These are phyloP conservation scores for Alexandromys fortis DNA, from an alignment of 2,113 vertebrate species.

Conservation along the genomic window DNA sequence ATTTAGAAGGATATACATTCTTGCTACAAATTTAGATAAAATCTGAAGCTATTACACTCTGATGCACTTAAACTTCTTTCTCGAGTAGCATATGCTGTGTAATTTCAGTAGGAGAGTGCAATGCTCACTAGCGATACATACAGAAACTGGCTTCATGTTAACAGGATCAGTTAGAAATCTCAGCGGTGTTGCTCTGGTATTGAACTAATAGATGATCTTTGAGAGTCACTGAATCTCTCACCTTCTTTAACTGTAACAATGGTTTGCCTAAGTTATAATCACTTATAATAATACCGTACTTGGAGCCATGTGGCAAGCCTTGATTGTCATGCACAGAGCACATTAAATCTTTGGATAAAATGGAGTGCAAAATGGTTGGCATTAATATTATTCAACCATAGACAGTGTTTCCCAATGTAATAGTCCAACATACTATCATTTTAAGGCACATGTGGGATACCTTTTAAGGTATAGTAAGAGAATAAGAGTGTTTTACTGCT, in stretches of 20 bases:
- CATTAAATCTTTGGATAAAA: constrained; percentile 71
- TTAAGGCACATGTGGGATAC: constrained; percentile 33
- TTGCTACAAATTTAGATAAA: not conserved
- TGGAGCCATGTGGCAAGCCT: constrained; percentile 57
- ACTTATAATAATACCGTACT: constrained; percentile 77
- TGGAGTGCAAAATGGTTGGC: constrained; percentile 49
- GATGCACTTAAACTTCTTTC: constrained; percentile 33
- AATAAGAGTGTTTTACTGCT: constrained; percentile 56
- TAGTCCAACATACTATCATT: constrained; percentile 47
- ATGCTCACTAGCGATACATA: not conserved
- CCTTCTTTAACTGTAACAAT: constrained; percentile 68
- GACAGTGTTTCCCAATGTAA: constrained; percentile 69
- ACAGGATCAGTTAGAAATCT: constrained; percentile 58
- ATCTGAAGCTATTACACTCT: constrained; percentile 1
- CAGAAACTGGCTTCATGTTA: not conserved
- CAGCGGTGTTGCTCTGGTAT: constrained; percentile 44
- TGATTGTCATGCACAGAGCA: constrained; percentile 68
- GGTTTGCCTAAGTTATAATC: constrained; percentile 82
- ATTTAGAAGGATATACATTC: constrained; percentile 24
- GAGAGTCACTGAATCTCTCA: constrained; percentile 80
- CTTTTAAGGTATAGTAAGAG: not conserved
- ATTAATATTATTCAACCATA: constrained; percentile 74
- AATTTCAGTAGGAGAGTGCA: constrained; percentile 28
- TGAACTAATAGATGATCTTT: constrained; percentile 75
- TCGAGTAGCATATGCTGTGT: not conserved